Evolutionary conservation across 2,888 invertebrate genomes (phyloP), one percentile per base, ranked within the genome.

Genomic region (Sarcophaga subvicina): DNA sequence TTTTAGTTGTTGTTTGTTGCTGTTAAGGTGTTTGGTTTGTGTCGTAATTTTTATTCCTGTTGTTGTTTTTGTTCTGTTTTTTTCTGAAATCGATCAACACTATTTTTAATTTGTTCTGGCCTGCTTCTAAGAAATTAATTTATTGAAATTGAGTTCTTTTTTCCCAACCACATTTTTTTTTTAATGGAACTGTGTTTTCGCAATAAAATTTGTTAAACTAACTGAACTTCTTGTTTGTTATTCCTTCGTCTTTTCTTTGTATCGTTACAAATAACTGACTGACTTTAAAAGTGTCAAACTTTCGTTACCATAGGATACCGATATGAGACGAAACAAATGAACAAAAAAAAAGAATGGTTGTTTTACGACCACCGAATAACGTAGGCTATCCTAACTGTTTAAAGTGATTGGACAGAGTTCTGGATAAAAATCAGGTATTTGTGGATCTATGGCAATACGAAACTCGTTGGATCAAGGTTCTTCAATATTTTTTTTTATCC

Each of bases 71-170:
- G 2, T 45, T 81, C 20, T 37, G 62, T 73, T 67, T 60, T 17
- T 69, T 69, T 37, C 20, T 37, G 17, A 20, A 72, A 69, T 85
- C 76, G 27, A 49, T 76, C 80, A 80, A 66, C 80, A 80, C 80
- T 84, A 86, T 67, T 80, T 83, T 76, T 71, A 83, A 80, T 86
- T 78, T 73, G 76, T 83, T 83, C 37, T 80, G 76, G 22, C 22
- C 22, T 22, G 22, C 67, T 86, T 83, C 86, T 80, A 17, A 83
- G 86, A 80, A 86, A 77, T 71, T 83, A 71, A 83, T 76, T 83
- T 72, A 83, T 83, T 72, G 27, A 72, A 79, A 80, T 80, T 83
- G 80, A 76, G 62, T 80, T 83, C 81, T 20, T 67, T 67, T 67
- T 45, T 45, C 4, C 3, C 37, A 37, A 37, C 10, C 37, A 17